Percentiles rank a stretch among this genome's conserved stretches.
phyloP scores from a whole-genome alignment of 1,140 invertebrate species.

The Nephotettix cincticeps region DNA sequence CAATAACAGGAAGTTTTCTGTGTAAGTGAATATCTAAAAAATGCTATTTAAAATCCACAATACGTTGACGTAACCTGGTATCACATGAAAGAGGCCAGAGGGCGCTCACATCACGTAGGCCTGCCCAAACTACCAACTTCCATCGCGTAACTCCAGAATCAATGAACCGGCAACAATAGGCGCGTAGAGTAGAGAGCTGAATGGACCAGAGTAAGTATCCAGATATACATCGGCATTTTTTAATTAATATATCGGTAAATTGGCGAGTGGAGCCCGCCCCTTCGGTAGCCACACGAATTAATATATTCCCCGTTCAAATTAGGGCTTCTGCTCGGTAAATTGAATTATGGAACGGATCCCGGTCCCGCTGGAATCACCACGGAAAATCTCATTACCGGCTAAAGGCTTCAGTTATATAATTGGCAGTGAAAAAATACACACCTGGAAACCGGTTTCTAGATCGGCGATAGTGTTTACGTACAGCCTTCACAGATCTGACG shows the following conservation, averaged over 20 bases:
- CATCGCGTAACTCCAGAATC: too few relatives aligned
- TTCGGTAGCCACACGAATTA: slow-evolving; percentile 25
- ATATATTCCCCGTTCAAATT: slow-evolving; percentile 26
- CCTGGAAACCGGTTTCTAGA: neutral
- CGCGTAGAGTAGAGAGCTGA: neutral
- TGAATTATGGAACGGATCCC: slow-evolving; percentile 14
- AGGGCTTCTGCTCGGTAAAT: slow-evolving; percentile 17
- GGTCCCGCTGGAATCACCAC: neutral
- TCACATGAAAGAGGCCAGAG: too few relatives aligned
- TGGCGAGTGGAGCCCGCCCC: slow-evolving; percentile 12
- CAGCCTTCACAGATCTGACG: neutral
- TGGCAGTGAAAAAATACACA: slow-evolving; percentile 12
- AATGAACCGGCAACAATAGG: too few relatives aligned
- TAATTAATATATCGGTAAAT: slow-evolving; percentile 30
- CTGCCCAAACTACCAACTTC: too few relatives aligned
- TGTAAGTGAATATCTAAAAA: too few relatives aligned
- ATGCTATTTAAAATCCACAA: too few relatives aligned
- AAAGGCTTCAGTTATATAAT: neutral
- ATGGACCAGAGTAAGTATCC: neutral
- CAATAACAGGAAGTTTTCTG: too few relatives aligned
- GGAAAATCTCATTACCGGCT: slow-evolving; percentile 5
- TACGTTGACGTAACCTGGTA: too few relatives aligned
- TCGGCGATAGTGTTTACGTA: neutral
- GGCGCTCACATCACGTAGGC: too few relatives aligned
- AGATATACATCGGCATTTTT: slow-evolving; percentile 27